Conservation (phyloP, 1,140 invertebrate species). For the Drosophila tsacasi region DNA sequence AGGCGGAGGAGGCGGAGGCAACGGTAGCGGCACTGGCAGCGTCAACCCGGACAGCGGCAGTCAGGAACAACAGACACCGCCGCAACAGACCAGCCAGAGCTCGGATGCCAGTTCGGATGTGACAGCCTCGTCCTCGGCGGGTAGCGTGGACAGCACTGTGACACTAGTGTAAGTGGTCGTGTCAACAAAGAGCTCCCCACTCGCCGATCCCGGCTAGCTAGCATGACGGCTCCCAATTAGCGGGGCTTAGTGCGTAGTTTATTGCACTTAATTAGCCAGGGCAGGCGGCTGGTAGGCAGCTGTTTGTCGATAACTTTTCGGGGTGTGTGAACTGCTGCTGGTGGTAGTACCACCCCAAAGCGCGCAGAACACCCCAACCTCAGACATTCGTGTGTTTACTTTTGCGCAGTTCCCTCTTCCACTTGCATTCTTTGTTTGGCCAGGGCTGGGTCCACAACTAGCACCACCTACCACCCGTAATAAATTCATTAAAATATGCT, state of each 20-base stretch:
- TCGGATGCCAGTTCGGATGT: conserved; percentile 25
- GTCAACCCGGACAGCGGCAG: conserved; percentile 41
- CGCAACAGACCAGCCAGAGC: conserved; percentile 19
- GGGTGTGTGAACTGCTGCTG: conserved; percentile 33
- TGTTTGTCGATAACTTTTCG: conserved; percentile 29
- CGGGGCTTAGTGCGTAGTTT: conserved; percentile 42
- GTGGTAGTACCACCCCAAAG: conserved; percentile 7
- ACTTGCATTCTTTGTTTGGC: conserved; percentile 47
- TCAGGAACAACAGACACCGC: conserved; percentile 57
- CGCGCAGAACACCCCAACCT: conserved; percentile 20
- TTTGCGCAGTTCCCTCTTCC: conserved; percentile 53
- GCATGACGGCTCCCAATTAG: conserved; percentile 46
- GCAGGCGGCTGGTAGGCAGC: conserved; percentile 11
- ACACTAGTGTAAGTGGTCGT: conserved; percentile 71
- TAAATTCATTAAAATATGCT: conserved; percentile 25
- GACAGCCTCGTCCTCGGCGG: conserved; percentile 37
- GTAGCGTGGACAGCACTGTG: conserved; percentile 42
- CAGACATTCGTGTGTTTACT: conserved; percentile 42
- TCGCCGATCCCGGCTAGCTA: neutral
- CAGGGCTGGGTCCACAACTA: conserved; percentile 14
- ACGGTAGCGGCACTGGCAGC: conserved; percentile 26
- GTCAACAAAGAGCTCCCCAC: conserved; percentile 3
- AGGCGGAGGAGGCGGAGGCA: conserved; percentile 49
- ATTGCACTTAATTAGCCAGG: conserved; percentile 37
- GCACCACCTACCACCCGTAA: neutral